Evolutionary conservation across 1,140 invertebrate genomes (phyloP).

Genomic region (Helicoverpa armigera): DNA sequence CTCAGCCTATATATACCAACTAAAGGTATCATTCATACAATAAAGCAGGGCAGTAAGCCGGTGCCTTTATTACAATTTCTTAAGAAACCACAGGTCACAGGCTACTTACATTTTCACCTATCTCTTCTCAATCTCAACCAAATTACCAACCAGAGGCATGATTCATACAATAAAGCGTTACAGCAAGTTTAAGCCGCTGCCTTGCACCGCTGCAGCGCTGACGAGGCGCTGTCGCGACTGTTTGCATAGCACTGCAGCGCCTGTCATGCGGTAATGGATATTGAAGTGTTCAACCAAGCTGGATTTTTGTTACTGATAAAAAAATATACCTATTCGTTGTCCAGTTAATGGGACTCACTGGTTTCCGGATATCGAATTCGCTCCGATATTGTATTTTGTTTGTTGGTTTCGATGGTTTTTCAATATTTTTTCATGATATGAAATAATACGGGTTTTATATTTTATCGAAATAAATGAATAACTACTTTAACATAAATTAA

Average conservation of each 20-base stretch:
- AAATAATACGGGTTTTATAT: no score
- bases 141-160: neutral
- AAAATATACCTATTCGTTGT: neutral
- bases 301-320: conserved; percentile 51
- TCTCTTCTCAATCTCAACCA: neutral
- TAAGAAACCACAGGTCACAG: no score
- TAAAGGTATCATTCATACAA: neutral
- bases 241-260: conserved; percentile 70
- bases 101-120: no score
- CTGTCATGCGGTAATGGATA: conserved; percentile 73
- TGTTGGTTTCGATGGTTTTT: neutral
- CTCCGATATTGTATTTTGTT: neutral
- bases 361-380: neutral
- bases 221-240: conserved; percentile 59
- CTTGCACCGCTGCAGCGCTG: conserved; percentile 53
- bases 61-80: conserved; percentile 40
- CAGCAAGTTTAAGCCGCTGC: conserved; percentile 20
- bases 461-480: no score
- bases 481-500: no score
- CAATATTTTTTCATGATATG: neutral
- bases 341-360: neutral
- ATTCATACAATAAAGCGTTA: neutral
- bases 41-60: neutral
- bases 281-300: conserved; percentile 60
- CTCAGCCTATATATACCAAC: neutral